Conservation (phyloP, 2,888 invertebrate genomes). For the Trypoxylon attenuatum region DNA sequence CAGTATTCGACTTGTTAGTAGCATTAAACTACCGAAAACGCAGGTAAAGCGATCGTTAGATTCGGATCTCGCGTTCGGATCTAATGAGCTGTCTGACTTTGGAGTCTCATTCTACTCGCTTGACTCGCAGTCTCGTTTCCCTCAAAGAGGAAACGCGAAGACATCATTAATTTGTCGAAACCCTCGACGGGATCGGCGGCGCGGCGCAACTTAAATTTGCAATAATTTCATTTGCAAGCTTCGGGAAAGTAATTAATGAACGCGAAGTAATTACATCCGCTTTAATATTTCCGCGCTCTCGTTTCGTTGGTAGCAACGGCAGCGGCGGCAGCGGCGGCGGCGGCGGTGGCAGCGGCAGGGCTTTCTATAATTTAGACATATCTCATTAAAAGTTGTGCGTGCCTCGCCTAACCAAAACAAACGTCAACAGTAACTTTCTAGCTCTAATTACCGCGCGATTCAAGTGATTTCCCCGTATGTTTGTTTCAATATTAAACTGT, state of each 20-base stretch:
- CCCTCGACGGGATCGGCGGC: not conserved
- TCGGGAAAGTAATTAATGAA: slow-evolving; percentile 45
- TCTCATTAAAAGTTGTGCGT: slow-evolving; percentile 49
- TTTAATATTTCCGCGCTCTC: slow-evolving; percentile 48
- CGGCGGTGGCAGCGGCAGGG: slow-evolving; percentile 29
- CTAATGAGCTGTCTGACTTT: too few relatives aligned
- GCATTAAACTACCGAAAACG: too few relatives aligned
- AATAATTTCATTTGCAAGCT: slow-evolving; percentile 42
- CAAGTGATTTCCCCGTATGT: slow-evolving; percentile 33
- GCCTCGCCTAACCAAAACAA: slow-evolving; percentile 41
- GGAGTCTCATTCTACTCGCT: too few relatives aligned
- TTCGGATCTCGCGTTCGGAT: too few relatives aligned
- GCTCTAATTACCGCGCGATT: slow-evolving; percentile 44
- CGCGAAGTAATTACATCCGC: slow-evolving; percentile 43
- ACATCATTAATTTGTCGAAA: not conserved
- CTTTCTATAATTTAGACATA: slow-evolving; percentile 49
- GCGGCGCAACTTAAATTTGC: slow-evolving; percentile 30
- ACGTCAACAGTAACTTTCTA: slow-evolving; percentile 41
- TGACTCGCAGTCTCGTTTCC: not conserved
- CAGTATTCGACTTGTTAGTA: too few relatives aligned
- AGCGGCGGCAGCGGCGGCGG: too few relatives aligned
- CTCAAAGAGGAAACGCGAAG: not conserved
- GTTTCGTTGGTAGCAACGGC: too few relatives aligned
- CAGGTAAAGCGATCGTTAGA: too few relatives aligned
- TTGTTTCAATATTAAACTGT: slow-evolving; percentile 40